Evolutionary conservation across 1,140 invertebrate species (phyloP).

Genomic region (Panagrolaimus sp.): DNA sequence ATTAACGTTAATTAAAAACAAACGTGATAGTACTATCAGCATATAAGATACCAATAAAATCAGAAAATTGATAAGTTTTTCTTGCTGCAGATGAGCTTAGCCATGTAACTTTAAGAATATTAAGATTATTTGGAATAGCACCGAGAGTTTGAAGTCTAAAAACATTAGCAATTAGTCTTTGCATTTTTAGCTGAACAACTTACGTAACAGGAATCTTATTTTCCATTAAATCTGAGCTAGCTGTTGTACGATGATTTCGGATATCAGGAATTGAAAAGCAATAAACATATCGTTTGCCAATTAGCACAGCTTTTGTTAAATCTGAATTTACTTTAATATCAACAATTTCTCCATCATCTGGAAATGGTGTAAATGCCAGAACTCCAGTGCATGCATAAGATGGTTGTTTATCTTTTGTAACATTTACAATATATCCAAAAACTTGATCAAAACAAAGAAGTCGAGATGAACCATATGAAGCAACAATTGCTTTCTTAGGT

Average conservation of each 20-base stretch:
- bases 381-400: neutral
- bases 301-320: neutral
- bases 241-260: neutral
- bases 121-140: neutral
- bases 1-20: no score
- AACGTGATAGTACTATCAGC: neutral
- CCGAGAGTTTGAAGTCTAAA: neutral
- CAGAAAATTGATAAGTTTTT: neutral
- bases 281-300: neutral
- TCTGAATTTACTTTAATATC: neutral
- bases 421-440: neutral
- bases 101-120: neutral
- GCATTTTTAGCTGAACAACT: neutral
- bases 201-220: neutral
- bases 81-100: neutral
- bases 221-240: neutral
- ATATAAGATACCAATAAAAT: neutral
- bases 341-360: neutral
- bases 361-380: neutral
- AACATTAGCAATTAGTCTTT: no score
- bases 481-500: neutral
- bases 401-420: neutral
- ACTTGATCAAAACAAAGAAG: neutral
- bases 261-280: neutral
- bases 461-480: neutral